Percentiles rank a stretch among this genome's conserved stretches.
These are phyloP conservation scores for Thunnus albacares DNA, from an alignment of 2,797 vertebrate genomes.

Conservation along the genomic window DNA sequence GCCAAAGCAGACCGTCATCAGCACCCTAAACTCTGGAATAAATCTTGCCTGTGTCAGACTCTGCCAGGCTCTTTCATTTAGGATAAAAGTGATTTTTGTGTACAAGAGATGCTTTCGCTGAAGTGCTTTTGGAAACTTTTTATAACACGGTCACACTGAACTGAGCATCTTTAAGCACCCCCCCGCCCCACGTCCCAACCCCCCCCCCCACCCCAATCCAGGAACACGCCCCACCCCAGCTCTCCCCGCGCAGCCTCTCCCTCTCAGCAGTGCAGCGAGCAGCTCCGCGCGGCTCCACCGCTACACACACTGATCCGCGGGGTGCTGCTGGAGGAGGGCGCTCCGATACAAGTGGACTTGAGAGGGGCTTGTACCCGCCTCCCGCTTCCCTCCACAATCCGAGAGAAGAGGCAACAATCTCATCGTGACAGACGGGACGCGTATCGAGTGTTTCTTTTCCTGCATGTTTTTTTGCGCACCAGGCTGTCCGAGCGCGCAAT, in stretches of 20 bases:
- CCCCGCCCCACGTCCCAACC: not conserved
- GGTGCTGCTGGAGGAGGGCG: constrained; percentile 32
- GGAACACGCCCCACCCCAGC: constrained; percentile 66
- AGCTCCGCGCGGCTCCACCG: constrained; percentile 6
- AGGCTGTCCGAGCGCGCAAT: constrained; percentile 27
- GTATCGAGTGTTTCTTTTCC: not conserved
- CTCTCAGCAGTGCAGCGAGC: constrained; percentile 23
- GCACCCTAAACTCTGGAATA: no score
- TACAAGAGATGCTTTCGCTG: no score
- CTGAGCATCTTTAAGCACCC: constrained; percentile 49
- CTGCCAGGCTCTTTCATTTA: no score
- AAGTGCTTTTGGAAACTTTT: constrained; percentile 36
- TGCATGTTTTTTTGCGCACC: constrained; percentile 1
- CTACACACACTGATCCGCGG: constrained; percentile 27
- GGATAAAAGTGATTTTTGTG: no score
- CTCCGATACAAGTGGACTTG: constrained; percentile 35
- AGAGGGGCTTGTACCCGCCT: not conserved
- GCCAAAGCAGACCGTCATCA: no score
- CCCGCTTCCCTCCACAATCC: not conserved
- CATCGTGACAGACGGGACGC: constrained; percentile 26
- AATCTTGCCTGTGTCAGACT: no score
- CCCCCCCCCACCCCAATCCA: not conserved
- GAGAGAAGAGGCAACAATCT: not conserved
- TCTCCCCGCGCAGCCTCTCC: constrained; percentile 19
- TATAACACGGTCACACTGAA: constrained; percentile 3